phyloP scores from a whole-genome alignment of 1,140 invertebrate species.

The Bilobella aurantiaca region DNA sequence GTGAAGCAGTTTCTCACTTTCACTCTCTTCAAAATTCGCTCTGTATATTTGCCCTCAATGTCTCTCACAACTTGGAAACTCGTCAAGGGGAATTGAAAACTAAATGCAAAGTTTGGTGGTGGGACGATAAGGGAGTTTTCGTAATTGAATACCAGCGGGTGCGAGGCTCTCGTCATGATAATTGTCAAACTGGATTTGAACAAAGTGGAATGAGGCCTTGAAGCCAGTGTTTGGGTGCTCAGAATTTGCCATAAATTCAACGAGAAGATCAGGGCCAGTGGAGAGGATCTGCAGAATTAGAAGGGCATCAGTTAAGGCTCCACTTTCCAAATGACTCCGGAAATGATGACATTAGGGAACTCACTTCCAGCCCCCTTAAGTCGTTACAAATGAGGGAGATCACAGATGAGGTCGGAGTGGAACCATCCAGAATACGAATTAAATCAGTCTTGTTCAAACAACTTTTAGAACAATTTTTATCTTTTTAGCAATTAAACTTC shows the following conservation, averaged over 20 bases:
- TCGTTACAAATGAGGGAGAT: constrained; percentile 73
- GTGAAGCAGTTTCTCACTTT: no score
- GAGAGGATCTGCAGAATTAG: constrained; percentile 45
- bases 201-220: constrained; percentile 67
- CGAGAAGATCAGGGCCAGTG: constrained; percentile 61
- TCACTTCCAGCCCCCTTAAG: constrained; percentile 58
- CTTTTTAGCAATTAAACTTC: background rate
- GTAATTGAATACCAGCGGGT: background rate
- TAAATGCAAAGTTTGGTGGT: no score
- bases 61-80: no score
- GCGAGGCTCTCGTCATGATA: background rate
- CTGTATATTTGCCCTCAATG: no score
- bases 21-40: no score
- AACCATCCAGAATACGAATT: constrained; percentile 66
- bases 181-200: constrained; percentile 31
- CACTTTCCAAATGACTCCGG: background rate
- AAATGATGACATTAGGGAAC: constrained; percentile 7
- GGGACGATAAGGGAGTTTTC: no score
- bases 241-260: constrained; percentile 72
- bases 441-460: constrained; percentile 69
- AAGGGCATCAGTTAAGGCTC: background rate
- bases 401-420: constrained; percentile 49
- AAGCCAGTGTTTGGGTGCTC: constrained; percentile 72
- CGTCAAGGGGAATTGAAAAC: no score
- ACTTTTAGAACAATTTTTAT: constrained; percentile 43